Base-by-base conservation (phyloP, 2,797 vertebrate species). In the Hylomyscus alleni region DNA sequence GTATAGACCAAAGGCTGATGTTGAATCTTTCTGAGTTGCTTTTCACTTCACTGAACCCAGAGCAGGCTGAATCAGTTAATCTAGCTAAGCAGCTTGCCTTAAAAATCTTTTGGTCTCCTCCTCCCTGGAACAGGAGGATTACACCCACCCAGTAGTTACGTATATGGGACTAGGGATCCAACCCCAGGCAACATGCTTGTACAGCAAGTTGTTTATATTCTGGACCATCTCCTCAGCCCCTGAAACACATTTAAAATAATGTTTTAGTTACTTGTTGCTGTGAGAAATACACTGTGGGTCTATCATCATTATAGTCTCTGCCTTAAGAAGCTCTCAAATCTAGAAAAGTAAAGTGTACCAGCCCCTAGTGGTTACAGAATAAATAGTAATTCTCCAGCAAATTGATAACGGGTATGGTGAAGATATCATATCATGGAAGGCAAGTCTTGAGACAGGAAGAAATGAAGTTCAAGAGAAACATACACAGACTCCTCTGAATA, bases 401-500 rank as follows among this genome's bases (percentile, higher is more conserved):
- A 34, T 7, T 69, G 69, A 81, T 17, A 24, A 0, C 29, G 50
- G 82, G 44, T 7, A 29, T 1, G 3, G 29, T 73, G 20, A 11
- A 37, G 52, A 60, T 5, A 3, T 12, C 24, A n/a, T 12, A 34
- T 19, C 34, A 24, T 22, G 19, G 34, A 17, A 90, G 29, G 26
- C 22, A 76, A 86, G 81, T 52, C 60, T 83, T 2, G 11, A 31
- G 26, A 65, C 4, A 29, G 69, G n/a, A 62, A 37, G 83, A 90
- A 78, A 52, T 17, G 13, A 56, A 80, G 37, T n/a, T 34, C 47
- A 93, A 82, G 17, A 93, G 13, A 91, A 69, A 60, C n/a, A 94
- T 52, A 52, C 67, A 89, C 37, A 87, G 54, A 96, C 15, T n/a
- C 83, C 62, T 93, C 83, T 95, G 91, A 83, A 97, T 97, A 44